phyloP scores from a whole-genome alignment of 2,797 vertebrate species.

The Gadopsis bispinosus region DNA sequence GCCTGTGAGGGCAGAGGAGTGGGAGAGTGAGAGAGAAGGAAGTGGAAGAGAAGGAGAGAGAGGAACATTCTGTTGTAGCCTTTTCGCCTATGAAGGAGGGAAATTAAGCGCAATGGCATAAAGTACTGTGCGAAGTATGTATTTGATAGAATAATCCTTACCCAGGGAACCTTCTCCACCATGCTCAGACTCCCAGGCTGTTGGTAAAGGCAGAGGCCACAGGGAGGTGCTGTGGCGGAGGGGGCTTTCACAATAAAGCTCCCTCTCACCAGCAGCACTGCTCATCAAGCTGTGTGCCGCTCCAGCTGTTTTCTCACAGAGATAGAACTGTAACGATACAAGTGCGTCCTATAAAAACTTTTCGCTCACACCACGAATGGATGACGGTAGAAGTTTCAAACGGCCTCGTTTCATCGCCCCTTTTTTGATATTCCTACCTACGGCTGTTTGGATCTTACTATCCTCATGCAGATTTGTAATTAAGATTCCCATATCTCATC shows the following conservation, averaged over 20 bases:
- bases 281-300: constrained; percentile 72
- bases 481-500: constrained; percentile 82
- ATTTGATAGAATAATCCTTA: constrained; percentile 68
- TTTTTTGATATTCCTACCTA: constrained; percentile 68
- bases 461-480: constrained; percentile 81
- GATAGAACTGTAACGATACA: constrained; percentile 75
- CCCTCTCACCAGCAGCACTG: constrained; percentile 65
- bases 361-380: constrained; percentile 64
- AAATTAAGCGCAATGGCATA: constrained; percentile 68
- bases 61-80: constrained; percentile 36
- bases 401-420: constrained; percentile 64
- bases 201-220: constrained; percentile 73
- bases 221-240: constrained; percentile 82
- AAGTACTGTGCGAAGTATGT: constrained; percentile 59
- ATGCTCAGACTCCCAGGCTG: constrained; percentile 42
- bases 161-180: constrained; percentile 41
- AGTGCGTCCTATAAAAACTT: constrained; percentile 73
- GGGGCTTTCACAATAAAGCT: constrained; percentile 64
- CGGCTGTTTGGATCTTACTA: constrained; percentile 69
- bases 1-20: constrained; percentile 73
- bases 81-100: constrained; percentile 53
- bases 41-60: constrained; percentile 38
- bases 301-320: constrained; percentile 74
- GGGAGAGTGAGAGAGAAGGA: constrained; percentile 42
- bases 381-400: constrained; percentile 71